phyloP scores from a whole-genome alignment of 2,113 vertebrate genomes.

The Micronycteris hirsuta region DNA sequence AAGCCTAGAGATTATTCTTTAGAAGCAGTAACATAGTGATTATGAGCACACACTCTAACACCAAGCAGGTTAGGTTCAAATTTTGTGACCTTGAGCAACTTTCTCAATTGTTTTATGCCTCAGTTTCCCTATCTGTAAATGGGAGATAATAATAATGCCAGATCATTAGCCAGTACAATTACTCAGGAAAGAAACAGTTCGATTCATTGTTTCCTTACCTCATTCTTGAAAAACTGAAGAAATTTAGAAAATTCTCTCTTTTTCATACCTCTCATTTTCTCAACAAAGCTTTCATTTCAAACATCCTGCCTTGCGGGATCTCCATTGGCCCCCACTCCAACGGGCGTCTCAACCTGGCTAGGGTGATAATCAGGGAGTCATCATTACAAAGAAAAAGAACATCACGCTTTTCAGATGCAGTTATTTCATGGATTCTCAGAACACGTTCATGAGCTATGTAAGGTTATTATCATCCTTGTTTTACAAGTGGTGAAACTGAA shows the following conservation, averaged over 20 bases:
- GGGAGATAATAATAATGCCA: not conserved
- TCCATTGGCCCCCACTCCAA: not conserved
- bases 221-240: not conserved
- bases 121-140: not conserved
- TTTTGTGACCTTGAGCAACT: not conserved
- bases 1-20: not conserved
- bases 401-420: not conserved
- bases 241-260: not conserved
- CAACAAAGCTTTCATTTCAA: not conserved
- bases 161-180: not conserved
- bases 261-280: not conserved
- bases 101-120: not conserved
- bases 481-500: not conserved
- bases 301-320: not conserved
- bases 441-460: not conserved
- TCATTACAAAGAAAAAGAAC: not conserved
- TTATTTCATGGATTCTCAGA: not conserved
- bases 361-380: not conserved
- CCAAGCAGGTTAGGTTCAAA: not conserved
- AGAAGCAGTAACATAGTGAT: not conserved
- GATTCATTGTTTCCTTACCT: not conserved
- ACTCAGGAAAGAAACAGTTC: not conserved
- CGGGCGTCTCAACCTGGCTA: not conserved
- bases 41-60: not conserved
- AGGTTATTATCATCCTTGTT: not conserved